Evolutionary conservation across 2,888 invertebrate genomes (phyloP).

Genomic region (Aporophyla nigra): DNA sequence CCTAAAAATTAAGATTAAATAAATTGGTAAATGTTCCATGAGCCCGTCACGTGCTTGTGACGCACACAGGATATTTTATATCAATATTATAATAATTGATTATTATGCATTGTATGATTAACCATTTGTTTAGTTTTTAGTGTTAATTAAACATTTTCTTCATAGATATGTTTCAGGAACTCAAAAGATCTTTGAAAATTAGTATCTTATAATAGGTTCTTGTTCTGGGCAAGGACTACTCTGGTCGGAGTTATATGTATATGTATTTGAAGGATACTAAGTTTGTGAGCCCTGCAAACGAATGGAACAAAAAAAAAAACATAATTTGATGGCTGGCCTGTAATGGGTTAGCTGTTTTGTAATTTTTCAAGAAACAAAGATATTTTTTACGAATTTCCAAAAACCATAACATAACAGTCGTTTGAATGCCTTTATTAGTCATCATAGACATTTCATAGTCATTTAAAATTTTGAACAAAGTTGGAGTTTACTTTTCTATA

Average conservation of each 20-base stretch:
- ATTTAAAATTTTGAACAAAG: too few species aligned
- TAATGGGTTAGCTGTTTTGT: too few species aligned
- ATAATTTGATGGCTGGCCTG: too few species aligned
- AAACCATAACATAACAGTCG: too few species aligned
- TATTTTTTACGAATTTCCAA: too few species aligned
- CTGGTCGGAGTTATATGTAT: neutral
- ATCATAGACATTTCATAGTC: too few species aligned
- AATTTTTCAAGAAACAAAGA: too few species aligned
- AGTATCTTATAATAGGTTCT: neutral
- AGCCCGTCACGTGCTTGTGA: conserved; percentile 17
- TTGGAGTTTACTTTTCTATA: too few species aligned
- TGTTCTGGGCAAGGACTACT: neutral
- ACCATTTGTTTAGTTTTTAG: conserved; percentile 19
- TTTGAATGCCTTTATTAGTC: too few species aligned
- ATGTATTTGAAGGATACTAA: neutral
- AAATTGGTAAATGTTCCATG: neutral
- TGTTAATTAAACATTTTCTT: neutral
- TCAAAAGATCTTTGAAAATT: neutral
- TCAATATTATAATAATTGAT: conserved; percentile 13
- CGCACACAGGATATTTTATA: conserved; percentile 21
- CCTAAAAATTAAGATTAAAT: too few species aligned
- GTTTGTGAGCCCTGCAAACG: neutral
- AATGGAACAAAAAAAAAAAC: too few species aligned
- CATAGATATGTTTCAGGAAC: neutral
- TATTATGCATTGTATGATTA: conserved; percentile 11